phyloP scores from a whole-genome alignment of 2,888 invertebrate species.

The Ypsolopha sequella region DNA sequence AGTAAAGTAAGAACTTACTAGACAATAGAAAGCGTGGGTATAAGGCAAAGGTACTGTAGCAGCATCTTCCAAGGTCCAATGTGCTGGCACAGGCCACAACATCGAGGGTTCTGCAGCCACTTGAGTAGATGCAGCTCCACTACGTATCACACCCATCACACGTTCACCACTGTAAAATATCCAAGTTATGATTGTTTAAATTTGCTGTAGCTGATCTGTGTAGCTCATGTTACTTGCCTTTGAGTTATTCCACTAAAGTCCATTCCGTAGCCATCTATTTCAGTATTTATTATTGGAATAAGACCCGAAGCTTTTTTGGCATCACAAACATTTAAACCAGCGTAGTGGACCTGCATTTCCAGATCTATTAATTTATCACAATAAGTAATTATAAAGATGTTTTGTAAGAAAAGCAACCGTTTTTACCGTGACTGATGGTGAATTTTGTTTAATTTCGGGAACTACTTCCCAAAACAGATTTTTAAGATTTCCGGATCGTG shows the following conservation, averaged over 20 bases:
- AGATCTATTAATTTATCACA: not conserved
- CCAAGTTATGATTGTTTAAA: not conserved
- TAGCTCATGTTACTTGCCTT: constrained; percentile 18
- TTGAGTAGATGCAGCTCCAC: no score
- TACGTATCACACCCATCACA: no score
- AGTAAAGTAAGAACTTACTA: no score
- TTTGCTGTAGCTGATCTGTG: not conserved
- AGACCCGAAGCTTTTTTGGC: constrained; percentile 24
- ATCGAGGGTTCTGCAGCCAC: no score
- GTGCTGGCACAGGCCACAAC: no score
- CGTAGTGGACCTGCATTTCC: constrained; percentile 25
- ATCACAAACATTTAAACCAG: constrained; percentile 24
- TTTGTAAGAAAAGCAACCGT: no score
- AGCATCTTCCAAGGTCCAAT: no score
- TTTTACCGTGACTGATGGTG: constrained; percentile 17
- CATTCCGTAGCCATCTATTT: constrained; percentile 27
- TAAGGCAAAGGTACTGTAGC: no score
- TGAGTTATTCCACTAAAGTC: constrained; percentile 42
- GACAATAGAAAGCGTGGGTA: no score
- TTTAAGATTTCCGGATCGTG: constrained; percentile 16
- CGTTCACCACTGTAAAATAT: not conserved
- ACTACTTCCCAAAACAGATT: constrained; percentile 22
- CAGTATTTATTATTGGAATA: constrained; percentile 7
- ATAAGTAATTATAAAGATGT: no score
- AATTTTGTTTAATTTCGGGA: constrained; percentile 5